phyloP scores from a whole-genome alignment of 2,113 vertebrate species.

The Neopipo cinnamomea region DNA sequence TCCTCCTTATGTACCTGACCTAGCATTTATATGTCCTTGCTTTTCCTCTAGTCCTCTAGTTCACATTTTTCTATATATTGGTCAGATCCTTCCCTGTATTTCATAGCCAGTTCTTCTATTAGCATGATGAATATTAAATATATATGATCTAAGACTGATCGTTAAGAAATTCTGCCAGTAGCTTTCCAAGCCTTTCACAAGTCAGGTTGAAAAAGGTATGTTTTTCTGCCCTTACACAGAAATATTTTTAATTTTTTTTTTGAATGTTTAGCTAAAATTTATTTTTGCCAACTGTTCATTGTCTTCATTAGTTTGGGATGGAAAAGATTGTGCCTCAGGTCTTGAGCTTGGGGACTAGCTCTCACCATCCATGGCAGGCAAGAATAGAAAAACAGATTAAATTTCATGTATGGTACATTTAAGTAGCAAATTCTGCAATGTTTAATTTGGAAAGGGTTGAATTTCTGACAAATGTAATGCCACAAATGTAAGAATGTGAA shows the following conservation, averaged over 20 bases:
- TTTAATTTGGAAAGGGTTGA: neutral
- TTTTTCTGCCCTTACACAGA: neutral
- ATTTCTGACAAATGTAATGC: neutral
- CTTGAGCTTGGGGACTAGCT: neutral
- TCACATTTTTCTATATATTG: neutral
- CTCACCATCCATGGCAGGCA: neutral
- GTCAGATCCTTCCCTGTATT: neutral
- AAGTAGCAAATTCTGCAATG: neutral
- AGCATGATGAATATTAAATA: neutral
- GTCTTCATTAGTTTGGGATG: neutral
- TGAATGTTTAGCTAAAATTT: neutral
- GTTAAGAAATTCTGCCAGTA: neutral
- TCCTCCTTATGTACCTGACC: neutral
- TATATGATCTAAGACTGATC: neutral
- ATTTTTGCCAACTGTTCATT: neutral
- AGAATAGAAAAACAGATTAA: neutral
- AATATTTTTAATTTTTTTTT: neutral
- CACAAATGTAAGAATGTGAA: neutral
- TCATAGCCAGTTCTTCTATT: neutral
- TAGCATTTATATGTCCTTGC: neutral
- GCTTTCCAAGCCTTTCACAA: neutral
- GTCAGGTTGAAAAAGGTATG: neutral
- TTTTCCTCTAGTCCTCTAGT: neutral
- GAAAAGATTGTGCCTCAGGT: neutral
- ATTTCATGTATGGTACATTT: neutral